Evolutionary conservation across 1,140 invertebrate genomes (phyloP).

Genomic region (Temnothorax curvispinosus): DNA sequence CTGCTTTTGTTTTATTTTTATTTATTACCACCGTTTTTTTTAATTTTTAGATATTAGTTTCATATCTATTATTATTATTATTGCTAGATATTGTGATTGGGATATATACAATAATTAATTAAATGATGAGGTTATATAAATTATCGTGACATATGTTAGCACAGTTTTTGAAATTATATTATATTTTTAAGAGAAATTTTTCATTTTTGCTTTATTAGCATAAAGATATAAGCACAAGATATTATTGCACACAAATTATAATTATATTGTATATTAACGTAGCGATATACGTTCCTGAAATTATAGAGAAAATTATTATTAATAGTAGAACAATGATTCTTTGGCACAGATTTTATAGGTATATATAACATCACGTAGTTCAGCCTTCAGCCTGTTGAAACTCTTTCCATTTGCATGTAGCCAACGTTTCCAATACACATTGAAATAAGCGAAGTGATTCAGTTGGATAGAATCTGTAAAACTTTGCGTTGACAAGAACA

Average conservation of each 20-base stretch:
- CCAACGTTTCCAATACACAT: constrained; percentile 29
- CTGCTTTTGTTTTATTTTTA: not conserved
- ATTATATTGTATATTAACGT: not conserved
- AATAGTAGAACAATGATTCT: not conserved
- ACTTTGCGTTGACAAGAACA: constrained; percentile 44
- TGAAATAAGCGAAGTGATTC: constrained; percentile 28
- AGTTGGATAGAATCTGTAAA: constrained; percentile 15
- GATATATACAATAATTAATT: not conserved
- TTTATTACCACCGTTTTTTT: not conserved
- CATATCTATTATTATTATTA: not conserved
- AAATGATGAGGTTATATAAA: not conserved
- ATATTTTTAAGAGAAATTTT: not conserved
- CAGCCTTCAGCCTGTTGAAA: constrained; percentile 6
- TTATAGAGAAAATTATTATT: not conserved
- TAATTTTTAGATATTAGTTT: not conserved
- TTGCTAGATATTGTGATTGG: not conserved
- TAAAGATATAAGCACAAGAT: not conserved
- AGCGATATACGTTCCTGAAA: not conserved
- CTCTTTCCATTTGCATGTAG: constrained; percentile 18
- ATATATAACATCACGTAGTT: not conserved
- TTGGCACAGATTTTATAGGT: not conserved
- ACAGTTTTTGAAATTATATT: not conserved
- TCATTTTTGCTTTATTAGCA: not conserved
- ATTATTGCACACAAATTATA: not conserved
- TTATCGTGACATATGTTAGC: not conserved